Evolutionary conservation across 2,797 vertebrate genomes (phyloP).

Genomic region (Euthynnus affinis): DNA sequence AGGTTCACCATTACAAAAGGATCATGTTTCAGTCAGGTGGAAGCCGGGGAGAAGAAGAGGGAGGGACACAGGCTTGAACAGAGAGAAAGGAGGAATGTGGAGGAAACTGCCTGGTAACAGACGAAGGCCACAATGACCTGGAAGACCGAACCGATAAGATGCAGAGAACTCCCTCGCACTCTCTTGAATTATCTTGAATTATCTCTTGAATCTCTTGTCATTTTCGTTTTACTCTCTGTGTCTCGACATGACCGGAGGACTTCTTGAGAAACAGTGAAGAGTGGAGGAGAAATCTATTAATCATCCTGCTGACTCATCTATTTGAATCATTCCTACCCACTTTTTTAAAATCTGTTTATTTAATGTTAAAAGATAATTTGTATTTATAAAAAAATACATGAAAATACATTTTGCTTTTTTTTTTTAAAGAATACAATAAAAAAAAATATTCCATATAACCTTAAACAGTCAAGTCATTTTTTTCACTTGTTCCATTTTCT

Average conservation of each 20-base stretch:
- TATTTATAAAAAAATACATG: no score
- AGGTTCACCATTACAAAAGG: constrained; percentile 23
- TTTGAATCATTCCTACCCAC: no score
- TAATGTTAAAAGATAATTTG: no score
- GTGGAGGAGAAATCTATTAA: no score
- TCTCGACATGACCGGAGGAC: not conserved
- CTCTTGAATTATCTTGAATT: not conserved
- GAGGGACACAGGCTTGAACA: not conserved
- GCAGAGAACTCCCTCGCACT: not conserved
- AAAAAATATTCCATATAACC: no score
- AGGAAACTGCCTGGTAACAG: not conserved
- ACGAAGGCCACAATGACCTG: not conserved
- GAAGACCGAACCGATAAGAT: not conserved
- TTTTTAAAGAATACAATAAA: no score
- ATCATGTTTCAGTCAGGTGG: constrained; percentile 44
- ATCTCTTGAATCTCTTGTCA: no score
- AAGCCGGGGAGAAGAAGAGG: not conserved
- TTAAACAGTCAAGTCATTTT: no score
- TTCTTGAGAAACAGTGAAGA: not conserved
- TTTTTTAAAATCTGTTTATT: no score
- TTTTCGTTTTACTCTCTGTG: not conserved
- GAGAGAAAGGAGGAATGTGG: not conserved
- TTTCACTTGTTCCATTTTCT: no score
- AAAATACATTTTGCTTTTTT: no score
- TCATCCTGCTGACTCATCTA: no score